These are phyloP conservation scores for Chrysogorgia sp. DNA, from an alignment of 92 coral and sea anemone genomes.

Conservation along the genomic window DNA sequence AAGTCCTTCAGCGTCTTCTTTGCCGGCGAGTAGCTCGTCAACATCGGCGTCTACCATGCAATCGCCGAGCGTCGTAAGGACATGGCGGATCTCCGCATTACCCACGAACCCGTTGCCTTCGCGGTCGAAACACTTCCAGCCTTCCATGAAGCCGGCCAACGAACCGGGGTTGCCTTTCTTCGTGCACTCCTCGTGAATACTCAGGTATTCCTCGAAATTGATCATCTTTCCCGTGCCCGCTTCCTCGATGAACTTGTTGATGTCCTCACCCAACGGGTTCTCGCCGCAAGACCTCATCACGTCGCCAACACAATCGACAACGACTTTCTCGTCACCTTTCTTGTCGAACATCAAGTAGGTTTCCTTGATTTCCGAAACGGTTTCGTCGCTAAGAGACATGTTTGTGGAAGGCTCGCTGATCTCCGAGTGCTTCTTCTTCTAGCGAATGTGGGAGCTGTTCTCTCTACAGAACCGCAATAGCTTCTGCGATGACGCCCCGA, in stretches of 20 bases:
- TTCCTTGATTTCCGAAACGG: constrained; percentile 73
- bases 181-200: constrained; percentile 73
- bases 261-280: constrained; percentile 79
- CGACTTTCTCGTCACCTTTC: constrained; percentile 81
- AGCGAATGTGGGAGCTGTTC: not conserved
- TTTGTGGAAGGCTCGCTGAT: too few species aligned
- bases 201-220: constrained; percentile 71
- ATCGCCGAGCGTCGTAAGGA: constrained; percentile 85
- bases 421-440: too few species aligned
- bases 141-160: constrained; percentile 89
- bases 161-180: constrained; percentile 73
- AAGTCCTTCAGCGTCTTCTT: constrained; percentile 78
- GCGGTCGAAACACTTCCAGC: constrained; percentile 89
- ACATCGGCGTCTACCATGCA: constrained; percentile 75
- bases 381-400: constrained; percentile 67
- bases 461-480: constrained; percentile 8
- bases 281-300: constrained; percentile 81
- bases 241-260: constrained; percentile 70
- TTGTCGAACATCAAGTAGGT: constrained; percentile 82
- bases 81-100: constrained; percentile 74
- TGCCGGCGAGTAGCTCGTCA: constrained; percentile 66
- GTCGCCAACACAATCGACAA: constrained; percentile 64
- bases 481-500: constrained; percentile 1
- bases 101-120: constrained; percentile 87
- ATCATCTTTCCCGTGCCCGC: constrained; percentile 64